Evolutionary conservation across 2,888 invertebrate genomes (phyloP), one percentile per base, ranked within the genome.

Genomic region (Melanophora roralis): DNA sequence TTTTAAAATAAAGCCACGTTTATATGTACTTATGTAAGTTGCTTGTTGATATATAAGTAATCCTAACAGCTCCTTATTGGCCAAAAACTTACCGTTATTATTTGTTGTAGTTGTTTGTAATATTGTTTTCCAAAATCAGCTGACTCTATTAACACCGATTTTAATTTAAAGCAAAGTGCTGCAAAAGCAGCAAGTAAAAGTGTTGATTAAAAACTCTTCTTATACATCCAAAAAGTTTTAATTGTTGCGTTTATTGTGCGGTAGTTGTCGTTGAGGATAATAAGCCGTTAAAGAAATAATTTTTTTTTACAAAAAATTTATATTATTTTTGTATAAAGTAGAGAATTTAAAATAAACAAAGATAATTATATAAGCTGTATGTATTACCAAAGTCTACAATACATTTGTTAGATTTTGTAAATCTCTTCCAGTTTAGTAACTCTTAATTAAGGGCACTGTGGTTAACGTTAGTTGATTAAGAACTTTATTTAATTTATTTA

Each of bases 381-480:
- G n/a, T n/a, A n/a, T n/a, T n/a, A n/a, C n/a, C n/a, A n/a, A 32
- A 23, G 23, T 16, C 27, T 47, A 4, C 34, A 14, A 38, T n/a
- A 34, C 27, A 27, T 36, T 14, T 36, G 16, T 64, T 62, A 65
- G 62, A 65, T 64, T 69, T 11, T 45, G 21, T 64, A 43, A 47
- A n/a, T 40, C 49, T 75, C 43, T 47, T 55, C 14, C 43, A 8
- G 43, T 67, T 55, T 9, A 43, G 43, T 59, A 32, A 23, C 32
- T 32, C 36, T 43, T 59, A 23, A 32, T 57, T 68, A 76, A 79
- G 75, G 72, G 67, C 80, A 80, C 80, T 68, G 72, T 62, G 74
- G 64, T 78, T 73, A 78, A 78, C 57, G 64, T 40, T 62, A 47
- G 32, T 21, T 43, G 27, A n/a, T 36, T n/a, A 57, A 59, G n/a